Evolutionary conservation across 2,888 invertebrate genomes (phyloP).

Genomic region (Polydrusus pterygomalis): DNA sequence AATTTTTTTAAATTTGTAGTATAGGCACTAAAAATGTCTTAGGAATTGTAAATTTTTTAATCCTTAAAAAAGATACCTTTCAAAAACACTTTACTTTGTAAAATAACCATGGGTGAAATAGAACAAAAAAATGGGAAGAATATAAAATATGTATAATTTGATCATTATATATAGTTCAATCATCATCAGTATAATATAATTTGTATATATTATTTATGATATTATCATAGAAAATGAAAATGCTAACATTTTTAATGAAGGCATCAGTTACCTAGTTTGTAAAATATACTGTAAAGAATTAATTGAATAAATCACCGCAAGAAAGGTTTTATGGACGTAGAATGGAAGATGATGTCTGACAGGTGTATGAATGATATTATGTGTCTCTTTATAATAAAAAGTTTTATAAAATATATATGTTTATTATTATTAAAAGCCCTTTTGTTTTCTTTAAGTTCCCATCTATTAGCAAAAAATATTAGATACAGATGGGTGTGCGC

Average conservation of each 20-base stretch:
- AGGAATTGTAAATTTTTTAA: too few relatives aligned
- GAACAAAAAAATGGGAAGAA: too few relatives aligned
- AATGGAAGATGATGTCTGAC: neutral
- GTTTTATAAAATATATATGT: neutral
- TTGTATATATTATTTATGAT: conserved; percentile 14
- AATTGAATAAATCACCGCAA: neutral
- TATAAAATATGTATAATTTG: too few relatives aligned
- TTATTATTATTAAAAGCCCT: neutral
- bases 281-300: conserved; percentile 8
- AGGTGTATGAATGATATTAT: neutral
- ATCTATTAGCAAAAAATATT: too few relatives aligned
- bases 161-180: neutral
- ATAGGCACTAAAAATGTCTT: too few relatives aligned
- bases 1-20: too few relatives aligned
- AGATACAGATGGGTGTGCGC: too few relatives aligned
- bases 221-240: conserved; percentile 5
- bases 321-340: neutral
- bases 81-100: too few relatives aligned
- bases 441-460: neutral
- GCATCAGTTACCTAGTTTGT: conserved; percentile 28
- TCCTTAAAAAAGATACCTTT: too few relatives aligned
- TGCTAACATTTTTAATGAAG: neutral
- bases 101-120: too few relatives aligned
- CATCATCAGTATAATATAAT: neutral
- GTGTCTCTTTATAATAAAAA: neutral